Evolutionary conservation across 2,113 vertebrate genomes (phyloP).

Genomic region (Chlamydotis undulata): DNA sequence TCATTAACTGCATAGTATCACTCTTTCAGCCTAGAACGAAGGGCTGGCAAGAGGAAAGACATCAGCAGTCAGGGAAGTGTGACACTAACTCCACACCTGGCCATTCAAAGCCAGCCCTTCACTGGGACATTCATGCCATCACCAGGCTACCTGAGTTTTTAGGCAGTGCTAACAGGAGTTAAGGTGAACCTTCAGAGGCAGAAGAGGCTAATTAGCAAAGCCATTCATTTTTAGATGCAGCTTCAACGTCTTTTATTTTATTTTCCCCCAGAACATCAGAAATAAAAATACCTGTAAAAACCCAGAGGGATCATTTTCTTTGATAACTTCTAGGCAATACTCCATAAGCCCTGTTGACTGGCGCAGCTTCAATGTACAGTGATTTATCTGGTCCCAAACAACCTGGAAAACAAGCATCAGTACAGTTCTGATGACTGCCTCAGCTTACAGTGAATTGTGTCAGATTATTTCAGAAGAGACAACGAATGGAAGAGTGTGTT

Average conservation of each 20-base stretch:
- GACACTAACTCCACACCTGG: background rate
- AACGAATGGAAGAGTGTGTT: background rate
- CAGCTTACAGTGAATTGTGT: background rate
- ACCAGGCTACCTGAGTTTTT: background rate
- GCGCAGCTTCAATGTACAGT: constrained; percentile 96
- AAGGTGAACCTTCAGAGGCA: background rate
- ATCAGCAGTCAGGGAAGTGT: background rate
- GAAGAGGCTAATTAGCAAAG: background rate
- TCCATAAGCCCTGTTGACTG: constrained; percentile 99
- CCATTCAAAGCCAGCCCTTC: background rate
- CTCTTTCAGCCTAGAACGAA: background rate
- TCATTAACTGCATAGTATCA: background rate
- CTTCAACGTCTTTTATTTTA: accelerated
- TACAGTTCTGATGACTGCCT: background rate
- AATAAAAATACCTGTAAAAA: constrained; percentile 89
- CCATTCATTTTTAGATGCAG: background rate
- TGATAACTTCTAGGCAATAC: constrained; percentile 95
- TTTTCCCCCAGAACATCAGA: accelerated
- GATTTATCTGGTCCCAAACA: constrained; percentile 98
- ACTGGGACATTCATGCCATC: background rate
- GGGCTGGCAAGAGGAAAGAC: background rate
- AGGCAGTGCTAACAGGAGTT: background rate
- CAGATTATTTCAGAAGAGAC: constrained; percentile 13
- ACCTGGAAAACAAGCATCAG: constrained; percentile 76
- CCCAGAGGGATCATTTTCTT: constrained; percentile 95